Evolutionary conservation across 2,113 vertebrate genomes (phyloP), one percentile per base, ranked within the genome.

Genomic region (Rhea pennata): DNA sequence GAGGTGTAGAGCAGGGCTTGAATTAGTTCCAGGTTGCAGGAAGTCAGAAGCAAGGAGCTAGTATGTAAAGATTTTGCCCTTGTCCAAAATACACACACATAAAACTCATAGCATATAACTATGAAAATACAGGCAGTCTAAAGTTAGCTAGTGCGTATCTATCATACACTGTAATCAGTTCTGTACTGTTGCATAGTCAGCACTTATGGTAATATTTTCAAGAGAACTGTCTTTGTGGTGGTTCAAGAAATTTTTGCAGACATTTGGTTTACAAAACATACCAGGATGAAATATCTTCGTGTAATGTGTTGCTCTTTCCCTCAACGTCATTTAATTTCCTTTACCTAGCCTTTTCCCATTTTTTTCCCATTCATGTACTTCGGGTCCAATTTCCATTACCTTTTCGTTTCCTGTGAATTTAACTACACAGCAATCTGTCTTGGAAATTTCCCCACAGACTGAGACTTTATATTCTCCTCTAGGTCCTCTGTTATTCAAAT

Each of bases 361-460:
- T 70, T 86, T 73, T 50, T 44, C 54, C 54, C 39, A 39, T 70
- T 87, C 27, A 10, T 50, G 12, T 84, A 33, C 31, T 72, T 82
- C 48, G 79, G 3, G 31, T 78, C 26, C 76, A 90, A 33, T 87
- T 84, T 65, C 62, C 74, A 88, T 11, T 29, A 56, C 42, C 11
- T 91, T 81, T 70, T 91, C 13, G 42, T 94, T 85, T 88, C 67
- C 83, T 71, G 31, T 12, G 40, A 91, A 21, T 82, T 78, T 67
- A 87, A 87, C 31, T 75, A 66, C 24, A 16, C 76, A 84, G 21
- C 44, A 14, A 53, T 19, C 31, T 22, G 26, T 64, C 61, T 69
- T 76, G 62, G 42, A 94, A 92, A 92, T 54, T 56, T 64, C 80
- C 80, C 26, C 0, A 0, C 5, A 80, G 40, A 65, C 0, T 44